These are phyloP conservation scores for Chromis chromis DNA, from an alignment of 2,797 vertebrate genomes.

Conservation along the genomic window DNA sequence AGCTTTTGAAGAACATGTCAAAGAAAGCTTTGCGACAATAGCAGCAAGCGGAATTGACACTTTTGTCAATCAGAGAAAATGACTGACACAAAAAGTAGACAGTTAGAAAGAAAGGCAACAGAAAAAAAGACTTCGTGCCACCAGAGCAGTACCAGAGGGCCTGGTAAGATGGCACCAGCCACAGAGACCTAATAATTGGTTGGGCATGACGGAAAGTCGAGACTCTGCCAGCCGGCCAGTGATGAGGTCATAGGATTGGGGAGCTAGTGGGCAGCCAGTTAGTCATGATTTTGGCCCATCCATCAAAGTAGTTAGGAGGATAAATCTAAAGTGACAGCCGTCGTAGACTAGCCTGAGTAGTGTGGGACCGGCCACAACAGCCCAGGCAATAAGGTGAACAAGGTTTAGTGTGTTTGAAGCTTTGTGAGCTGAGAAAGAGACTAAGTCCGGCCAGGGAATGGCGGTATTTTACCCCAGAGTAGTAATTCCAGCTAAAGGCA, in stretches of 20 bases:
- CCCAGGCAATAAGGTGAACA: constrained; percentile 48
- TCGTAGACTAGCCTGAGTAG: constrained; percentile 31
- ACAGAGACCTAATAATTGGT: constrained; percentile 65
- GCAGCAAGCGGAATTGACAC: constrained; percentile 8
- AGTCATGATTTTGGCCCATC: constrained; percentile 76
- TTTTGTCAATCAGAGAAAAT: constrained; percentile 27
- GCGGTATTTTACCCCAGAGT: constrained; percentile 46
- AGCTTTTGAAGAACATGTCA: not conserved
- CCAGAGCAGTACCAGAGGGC: constrained; percentile 30
- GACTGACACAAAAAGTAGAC: constrained; percentile 20
- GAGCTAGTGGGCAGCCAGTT: constrained; percentile 68
- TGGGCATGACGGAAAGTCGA: constrained; percentile 65
- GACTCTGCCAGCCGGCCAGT: constrained; percentile 65
- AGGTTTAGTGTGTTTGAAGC: constrained; percentile 52
- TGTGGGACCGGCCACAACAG: constrained; percentile 16
- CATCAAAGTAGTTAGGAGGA: constrained; percentile 71
- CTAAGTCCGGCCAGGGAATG: not conserved
- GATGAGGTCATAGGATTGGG: constrained; percentile 78
- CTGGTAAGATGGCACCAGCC: constrained; percentile 57
- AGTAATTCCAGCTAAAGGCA: constrained; percentile 58
- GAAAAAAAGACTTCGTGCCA: constrained; percentile 10
- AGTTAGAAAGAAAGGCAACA: not conserved
- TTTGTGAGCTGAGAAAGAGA: constrained; percentile 20
- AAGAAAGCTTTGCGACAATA: constrained; percentile 1
- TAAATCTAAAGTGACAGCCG: constrained; percentile 74